A percentile compares a stretch with the other conserved stretches of the same genome.
Evolutionary conservation across 2,888 invertebrate genomes (phyloP).

Genomic region (Bedellia somnulentella): DNA sequence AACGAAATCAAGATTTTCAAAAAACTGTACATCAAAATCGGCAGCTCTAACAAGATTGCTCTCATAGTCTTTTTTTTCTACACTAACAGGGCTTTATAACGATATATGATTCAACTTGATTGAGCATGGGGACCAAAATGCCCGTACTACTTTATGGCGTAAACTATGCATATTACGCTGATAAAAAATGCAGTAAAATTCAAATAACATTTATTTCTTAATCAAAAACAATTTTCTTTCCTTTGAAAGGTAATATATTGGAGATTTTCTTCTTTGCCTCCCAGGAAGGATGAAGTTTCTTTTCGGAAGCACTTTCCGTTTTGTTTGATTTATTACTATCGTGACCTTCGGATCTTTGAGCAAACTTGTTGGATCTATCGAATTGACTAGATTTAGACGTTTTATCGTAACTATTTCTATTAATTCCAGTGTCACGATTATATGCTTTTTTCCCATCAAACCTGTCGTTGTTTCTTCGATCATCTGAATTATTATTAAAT

Average conservation of each 20-base stretch:
- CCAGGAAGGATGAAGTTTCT: constrained; percentile 58
- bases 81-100: no score
- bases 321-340: constrained; percentile 4
- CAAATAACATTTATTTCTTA: constrained; percentile 15
- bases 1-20: no score
- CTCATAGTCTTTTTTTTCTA: no score
- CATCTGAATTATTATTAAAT: neutral
- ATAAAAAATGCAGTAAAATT: no score
- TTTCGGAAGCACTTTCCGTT: constrained; percentile 19
- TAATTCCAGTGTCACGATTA: no score
- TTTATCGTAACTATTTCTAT: neutral
- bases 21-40: no score
- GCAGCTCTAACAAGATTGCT: no score
- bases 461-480: neutral
- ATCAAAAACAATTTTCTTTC: constrained; percentile 51
- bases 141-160: no score
- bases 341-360: constrained; percentile 12
- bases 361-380: constrained; percentile 5
- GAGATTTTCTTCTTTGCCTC: constrained; percentile 52
- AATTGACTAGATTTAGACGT: neutral
- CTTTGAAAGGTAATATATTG: constrained; percentile 41
- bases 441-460: no score
- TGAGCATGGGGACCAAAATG: no score
- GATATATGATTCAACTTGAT: no score
- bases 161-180: no score